Evolutionary conservation across 2,113 vertebrate species (phyloP).

Genomic region (Polypterus bichir): DNA sequence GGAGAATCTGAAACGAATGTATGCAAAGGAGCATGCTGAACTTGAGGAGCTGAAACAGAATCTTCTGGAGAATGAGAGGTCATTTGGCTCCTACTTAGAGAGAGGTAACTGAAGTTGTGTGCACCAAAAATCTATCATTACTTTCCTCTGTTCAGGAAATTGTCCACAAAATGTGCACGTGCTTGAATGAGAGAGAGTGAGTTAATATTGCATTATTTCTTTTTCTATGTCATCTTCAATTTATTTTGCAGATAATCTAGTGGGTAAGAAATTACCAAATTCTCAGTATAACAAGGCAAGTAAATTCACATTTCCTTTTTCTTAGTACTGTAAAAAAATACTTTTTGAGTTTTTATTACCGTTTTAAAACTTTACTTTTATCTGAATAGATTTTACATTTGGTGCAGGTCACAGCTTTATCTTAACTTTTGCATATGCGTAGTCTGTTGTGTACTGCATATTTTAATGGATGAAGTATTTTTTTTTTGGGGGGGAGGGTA

Average conservation of each 20-base stretch:
- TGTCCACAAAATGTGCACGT: no score
- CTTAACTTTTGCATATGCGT: no score
- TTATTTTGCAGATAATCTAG: constrained; percentile 62
- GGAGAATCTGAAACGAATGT: constrained; percentile 86
- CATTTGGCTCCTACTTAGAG: constrained; percentile 49
- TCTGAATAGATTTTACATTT: not conserved
- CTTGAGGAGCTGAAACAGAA: constrained; percentile 76
- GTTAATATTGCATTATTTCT: constrained; percentile 4
- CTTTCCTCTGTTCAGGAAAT: no score
- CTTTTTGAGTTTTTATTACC: not conserved
- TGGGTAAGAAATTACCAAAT: constrained; percentile 57
- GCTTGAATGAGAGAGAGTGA: no score
- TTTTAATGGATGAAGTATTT: no score
- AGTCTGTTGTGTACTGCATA: no score
- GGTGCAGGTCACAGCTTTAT: no score
- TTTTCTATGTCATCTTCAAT: constrained; percentile 6
- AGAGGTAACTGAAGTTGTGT: constrained; percentile 30
- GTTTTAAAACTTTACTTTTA: not conserved
- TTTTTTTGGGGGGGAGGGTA: no score
- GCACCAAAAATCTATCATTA: no score
- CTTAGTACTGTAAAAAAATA: not conserved
- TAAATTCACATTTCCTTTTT: not conserved
- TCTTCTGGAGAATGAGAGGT: constrained; percentile 66
- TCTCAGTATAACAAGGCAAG: constrained; percentile 49
- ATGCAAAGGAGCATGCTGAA: constrained; percentile 79